phyloP scores from a whole-genome alignment of 2,888 invertebrate species.

The Carabus problematicus region DNA sequence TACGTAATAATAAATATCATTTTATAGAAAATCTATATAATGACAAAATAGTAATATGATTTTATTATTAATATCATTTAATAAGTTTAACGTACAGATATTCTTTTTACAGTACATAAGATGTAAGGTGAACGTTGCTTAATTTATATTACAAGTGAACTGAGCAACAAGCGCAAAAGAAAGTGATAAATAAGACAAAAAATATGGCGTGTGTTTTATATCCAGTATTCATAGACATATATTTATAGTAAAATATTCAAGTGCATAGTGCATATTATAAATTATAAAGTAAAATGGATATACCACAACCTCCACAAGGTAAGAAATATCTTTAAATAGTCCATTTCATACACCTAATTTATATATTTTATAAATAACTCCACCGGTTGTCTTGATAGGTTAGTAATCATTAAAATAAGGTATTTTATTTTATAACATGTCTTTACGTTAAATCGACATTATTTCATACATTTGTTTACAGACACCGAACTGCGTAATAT shows the following conservation, averaged over 20 bases:
- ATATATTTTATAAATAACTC: constrained; percentile 37
- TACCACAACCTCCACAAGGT: constrained; percentile 71
- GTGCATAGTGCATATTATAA: constrained; percentile 7
- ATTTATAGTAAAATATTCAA: constrained; percentile 16
- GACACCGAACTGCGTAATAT: constrained; percentile 96
- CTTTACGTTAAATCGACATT: background rate
- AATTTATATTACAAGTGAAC: background rate
- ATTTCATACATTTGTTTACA: constrained; percentile 56
- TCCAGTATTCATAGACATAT: constrained; percentile 16
- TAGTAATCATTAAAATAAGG: constrained; percentile 37
- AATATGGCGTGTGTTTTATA: constrained; percentile 38
- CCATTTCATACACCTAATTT: constrained; percentile 34
- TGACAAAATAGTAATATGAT: no score
- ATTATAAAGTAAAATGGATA: constrained; percentile 56
- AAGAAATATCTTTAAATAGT: constrained; percentile 46
- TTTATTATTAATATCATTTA: no score
- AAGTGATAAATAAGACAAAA: constrained; percentile 19
- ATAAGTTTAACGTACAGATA: no score
- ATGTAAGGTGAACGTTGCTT: background rate
- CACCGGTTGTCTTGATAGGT: constrained; percentile 42
- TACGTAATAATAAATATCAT: no score
- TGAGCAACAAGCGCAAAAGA: background rate
- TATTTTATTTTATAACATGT: constrained; percentile 25
- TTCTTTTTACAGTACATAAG: no score
- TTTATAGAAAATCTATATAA: no score